A percentile compares a stretch with the other conserved stretches of the same genome.
These are phyloP conservation scores for Canis aureus DNA, from an alignment of 2,113 vertebrate species.

Conservation along the genomic window DNA sequence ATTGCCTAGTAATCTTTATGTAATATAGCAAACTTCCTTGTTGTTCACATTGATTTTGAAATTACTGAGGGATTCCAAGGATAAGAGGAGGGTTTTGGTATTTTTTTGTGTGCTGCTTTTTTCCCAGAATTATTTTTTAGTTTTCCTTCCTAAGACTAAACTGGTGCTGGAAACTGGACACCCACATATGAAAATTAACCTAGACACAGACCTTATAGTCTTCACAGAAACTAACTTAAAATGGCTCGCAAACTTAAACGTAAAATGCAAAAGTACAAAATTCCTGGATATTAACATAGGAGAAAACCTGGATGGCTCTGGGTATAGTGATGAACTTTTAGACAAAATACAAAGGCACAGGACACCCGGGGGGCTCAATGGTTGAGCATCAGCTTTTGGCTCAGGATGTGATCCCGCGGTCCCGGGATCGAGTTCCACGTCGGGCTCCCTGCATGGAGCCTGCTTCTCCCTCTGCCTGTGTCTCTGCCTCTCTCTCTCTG, in stretches of 20 bases:
- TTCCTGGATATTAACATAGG: background rate
- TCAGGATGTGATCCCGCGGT: too few species aligned
- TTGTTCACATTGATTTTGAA: slow-evolving; percentile 30
- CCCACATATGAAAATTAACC: background rate
- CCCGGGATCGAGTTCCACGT: too few species aligned
- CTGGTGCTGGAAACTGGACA: background rate
- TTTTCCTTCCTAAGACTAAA: background rate
- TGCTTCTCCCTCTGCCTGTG: too few species aligned
- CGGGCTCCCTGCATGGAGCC: too few species aligned
- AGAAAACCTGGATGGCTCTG: background rate
- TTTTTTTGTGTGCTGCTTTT: background rate
- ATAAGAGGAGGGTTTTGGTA: background rate
- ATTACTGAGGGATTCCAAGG: background rate
- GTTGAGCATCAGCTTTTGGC: too few species aligned
- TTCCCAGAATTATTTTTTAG: background rate
- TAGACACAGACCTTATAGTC: background rate
- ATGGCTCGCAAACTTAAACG: background rate
- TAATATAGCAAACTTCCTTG: background rate
- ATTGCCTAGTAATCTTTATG: background rate
- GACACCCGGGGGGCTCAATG: too few species aligned
- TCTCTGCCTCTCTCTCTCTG: too few species aligned
- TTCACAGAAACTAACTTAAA: background rate
- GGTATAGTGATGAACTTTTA: background rate
- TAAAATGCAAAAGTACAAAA: background rate
- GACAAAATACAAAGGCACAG: background rate